Evolutionary conservation across 2,113 vertebrate species (phyloP), one percentile per base, ranked within the genome.

Genomic region (Noctilio leporinus): DNA sequence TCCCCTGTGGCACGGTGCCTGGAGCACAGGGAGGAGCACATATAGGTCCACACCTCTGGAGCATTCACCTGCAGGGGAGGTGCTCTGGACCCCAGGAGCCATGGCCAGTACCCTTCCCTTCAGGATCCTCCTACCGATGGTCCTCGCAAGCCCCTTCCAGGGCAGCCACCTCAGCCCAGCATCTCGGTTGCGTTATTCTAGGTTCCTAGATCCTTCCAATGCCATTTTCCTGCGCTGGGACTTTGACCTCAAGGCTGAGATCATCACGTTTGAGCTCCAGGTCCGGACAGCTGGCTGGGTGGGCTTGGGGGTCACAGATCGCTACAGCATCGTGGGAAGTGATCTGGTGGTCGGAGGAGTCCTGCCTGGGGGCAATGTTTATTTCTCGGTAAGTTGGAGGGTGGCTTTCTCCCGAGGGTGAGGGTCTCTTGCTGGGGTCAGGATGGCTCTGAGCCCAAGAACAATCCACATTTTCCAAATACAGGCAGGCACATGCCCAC

Each of bases 331-430:
- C 95, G 35, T 55, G 2, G 98, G 97, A 28, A 94, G 98, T 4
- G 99, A 99, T 59, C 97, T 98, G 4, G 97, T 99, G 47, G 97
- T 98, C 0, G 99, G 98, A 81, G 98, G 98, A 53, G 92, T 98
- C 69, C 94, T 97, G 57, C 59, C 97, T 0, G 53, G 87, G 1
- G 98, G 98, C 78, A 97, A 89, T 49, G 95, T 59, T 59, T 99
- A 98, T 96, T 99, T 99, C 91, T 98, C 95, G 89, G 98, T 99
- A 97, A 98, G 95, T 88, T 49, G 47, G 82, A 72, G 82, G 24
- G 20, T 64, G 73, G 53, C 7, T 3, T 1, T 6, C 4, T 40
- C 0, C 59, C 95, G 78, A 73, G 16, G 72, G 45, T 49, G 53
- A 35, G 70, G 15, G 26, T 76, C 24, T 59, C 45, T 17, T 43